A percentile compares a stretch with the other conserved stretches of the same genome.
Conservation (phyloP, 2,113 vertebrate genomes). For the Galeopterus variegatus region DNA sequence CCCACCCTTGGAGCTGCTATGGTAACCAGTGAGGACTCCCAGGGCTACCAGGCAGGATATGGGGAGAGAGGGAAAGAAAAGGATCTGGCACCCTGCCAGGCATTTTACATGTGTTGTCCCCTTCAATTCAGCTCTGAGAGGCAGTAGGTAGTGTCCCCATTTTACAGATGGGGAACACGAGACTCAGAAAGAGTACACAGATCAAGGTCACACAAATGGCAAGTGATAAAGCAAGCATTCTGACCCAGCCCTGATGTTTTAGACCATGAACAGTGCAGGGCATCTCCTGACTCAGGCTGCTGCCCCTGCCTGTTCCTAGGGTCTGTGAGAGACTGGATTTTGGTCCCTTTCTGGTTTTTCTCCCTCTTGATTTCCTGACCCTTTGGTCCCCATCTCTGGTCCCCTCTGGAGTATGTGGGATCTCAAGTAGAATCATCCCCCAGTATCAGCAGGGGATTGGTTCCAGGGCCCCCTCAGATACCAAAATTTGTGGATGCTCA, state of each 20-base stretch:
- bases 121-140: neutral
- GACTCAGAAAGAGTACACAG: neutral
- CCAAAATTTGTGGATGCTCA: too few relatives aligned
- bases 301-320: neutral
- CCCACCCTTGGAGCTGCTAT: neutral
- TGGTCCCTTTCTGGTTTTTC: constrained; percentile 8
- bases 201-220: neutral
- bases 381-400: neutral
- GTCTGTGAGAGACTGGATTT: neutral
- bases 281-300: neutral
- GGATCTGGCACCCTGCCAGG: fast-evolving
- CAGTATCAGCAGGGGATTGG: too few relatives aligned
- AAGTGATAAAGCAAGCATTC: neutral
- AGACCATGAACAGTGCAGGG: neutral
- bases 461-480: too few relatives aligned
- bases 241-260: neutral
- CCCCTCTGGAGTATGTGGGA: neutral
- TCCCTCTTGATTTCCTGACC: neutral
- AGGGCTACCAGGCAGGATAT: neutral
- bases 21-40: fast-evolving
- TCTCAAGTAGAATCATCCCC: neutral
- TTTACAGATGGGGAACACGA: neutral
- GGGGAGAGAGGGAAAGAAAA: neutral
- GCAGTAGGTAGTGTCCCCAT: neutral
- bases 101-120: neutral